Base-by-base conservation (phyloP, 92 coral and sea anemone genomes). In the Parazoanthus atlanticus region DNA sequence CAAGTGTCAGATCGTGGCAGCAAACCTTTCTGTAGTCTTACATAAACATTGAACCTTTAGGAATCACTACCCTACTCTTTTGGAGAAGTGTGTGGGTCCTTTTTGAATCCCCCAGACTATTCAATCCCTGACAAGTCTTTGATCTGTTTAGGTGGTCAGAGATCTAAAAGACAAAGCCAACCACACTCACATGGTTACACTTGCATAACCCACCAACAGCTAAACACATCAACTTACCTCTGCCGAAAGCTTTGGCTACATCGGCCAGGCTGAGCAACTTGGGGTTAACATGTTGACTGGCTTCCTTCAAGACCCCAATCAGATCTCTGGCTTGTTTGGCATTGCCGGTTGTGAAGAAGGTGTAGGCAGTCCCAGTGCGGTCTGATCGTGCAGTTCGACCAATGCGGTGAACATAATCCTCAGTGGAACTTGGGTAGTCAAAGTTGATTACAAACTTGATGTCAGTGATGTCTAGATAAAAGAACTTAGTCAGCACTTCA, bases 381-480 rank as follows among this genome's bases (percentile, higher is more conserved):
- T 97, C 97, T 15, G 99, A 97, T 64, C 99, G 95, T 10, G 99
- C 99, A 46, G 99, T 97, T 74, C 99, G 92, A 34, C 99, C 99
- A 88, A 97, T 97, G 81, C 99, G 98, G 88, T 97, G 99, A 81
- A 97, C 96, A 84, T 97, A 97, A 90, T 97, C 99, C 78, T 97
- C 99, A 54, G 98, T 95, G 46, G 97, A 97, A 75, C 95, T 95
- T 58, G 99, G 99, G 90, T 95, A 97, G 93, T 97, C 99, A 34
- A 97, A 94, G 95, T 97, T 97, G 96, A 97, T 97, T 79, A 97
- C 99, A 84, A 97, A 97, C 92, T 97, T 97, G 93, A 97, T 97
- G 91, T 97, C 99, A 31, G 96, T 88, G 84, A 97, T 96, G 91
- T 97, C 99, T 97, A 92, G 88, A 93, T 36, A 77, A 81, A 67